Evolutionary conservation across 1,140 invertebrate species (phyloP).

Genomic region (Brachionus angularis): DNA sequence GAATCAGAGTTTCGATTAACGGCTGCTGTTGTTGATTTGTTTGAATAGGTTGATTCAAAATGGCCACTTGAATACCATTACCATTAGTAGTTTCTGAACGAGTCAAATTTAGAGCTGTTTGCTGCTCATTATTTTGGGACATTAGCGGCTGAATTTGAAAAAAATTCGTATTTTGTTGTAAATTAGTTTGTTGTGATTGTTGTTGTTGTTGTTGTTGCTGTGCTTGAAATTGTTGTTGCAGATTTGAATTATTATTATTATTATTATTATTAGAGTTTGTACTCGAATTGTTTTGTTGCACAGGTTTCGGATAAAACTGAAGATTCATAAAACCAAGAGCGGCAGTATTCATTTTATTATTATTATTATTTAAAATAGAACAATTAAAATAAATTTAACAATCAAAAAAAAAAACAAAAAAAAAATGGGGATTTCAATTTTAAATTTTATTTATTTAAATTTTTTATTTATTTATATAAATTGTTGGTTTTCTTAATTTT

Average conservation of each 20-base stretch:
- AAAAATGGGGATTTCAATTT: too few species aligned
- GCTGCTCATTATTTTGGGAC: not conserved
- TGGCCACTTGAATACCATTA: too few species aligned
- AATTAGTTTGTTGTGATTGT: not conserved
- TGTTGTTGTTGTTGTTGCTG: not conserved
- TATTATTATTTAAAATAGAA: not conserved
- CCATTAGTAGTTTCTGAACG: not conserved
- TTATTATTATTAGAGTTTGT: not conserved
- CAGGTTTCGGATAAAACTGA: not conserved
- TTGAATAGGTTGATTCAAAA: too few species aligned
- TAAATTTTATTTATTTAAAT: too few species aligned
- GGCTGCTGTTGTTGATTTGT: too few species aligned
- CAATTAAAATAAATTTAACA: too few species aligned
- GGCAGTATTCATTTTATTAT: conserved; percentile 23
- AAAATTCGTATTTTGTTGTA: too few species aligned
- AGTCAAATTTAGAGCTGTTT: not conserved
- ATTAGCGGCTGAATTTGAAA: too few species aligned
- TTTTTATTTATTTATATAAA: too few species aligned
- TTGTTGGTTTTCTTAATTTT: too few species aligned
- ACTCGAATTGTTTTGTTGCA: too few species aligned
- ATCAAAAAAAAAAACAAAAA: too few species aligned
- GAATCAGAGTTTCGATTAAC: not conserved
- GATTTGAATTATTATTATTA: not conserved
- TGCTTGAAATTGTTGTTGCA: not conserved
- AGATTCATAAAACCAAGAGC: conserved; percentile 17